Evolutionary conservation across 1,140 invertebrate species (phyloP), one percentile per base, ranked within the genome.

Genomic region (Bombus soroeensis): DNA sequence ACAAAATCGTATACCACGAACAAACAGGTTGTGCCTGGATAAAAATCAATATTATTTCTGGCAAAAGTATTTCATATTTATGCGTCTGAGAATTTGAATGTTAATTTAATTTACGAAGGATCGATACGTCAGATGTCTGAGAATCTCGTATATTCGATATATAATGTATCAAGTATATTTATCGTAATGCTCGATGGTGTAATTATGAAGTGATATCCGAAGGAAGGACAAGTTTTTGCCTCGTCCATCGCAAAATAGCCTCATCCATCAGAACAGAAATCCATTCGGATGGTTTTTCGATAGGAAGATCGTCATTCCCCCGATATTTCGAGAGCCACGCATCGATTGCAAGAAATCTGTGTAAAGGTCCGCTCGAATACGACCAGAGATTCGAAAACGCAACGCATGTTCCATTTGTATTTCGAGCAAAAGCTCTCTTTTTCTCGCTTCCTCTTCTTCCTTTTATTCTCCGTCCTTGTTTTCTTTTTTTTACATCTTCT

Each of bases 341-440:
- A 81, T 81, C 78, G 47, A 74, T 78, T 4, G 39, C 80, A 3
- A 37, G 12, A 39, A 72, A 82, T 74, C 47, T 41, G 57, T n/a
- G 53, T 62, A n/a, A 81, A 64, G 34, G 75, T 39, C 39, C 39
- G 22, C 25, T 9, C 57, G 25, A 22, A 81, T 15, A 37, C 6
- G 47, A 32, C 25, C 37, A 66, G 32, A 37, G 66, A 87, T 81
- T 73, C 74, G 75, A 85, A 80, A 89, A 89, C 59, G 73, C 74
- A 83, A 81, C 71, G 71, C 72, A 59, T 32, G 81, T 79, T 41
- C 13, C 34, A 3, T 22, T 41, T 12, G 9, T 37, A 25, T 70
- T 68, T 77, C 86, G 76, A 22, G n/a, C 32, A 34, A 34, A 74
- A 66, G 57, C 85, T 41, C 12, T 32, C 3, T 4, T 6, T 25